Evolutionary conservation across 2,113 vertebrate species (phyloP).

Genomic region (Ictalurus furcatus): DNA sequence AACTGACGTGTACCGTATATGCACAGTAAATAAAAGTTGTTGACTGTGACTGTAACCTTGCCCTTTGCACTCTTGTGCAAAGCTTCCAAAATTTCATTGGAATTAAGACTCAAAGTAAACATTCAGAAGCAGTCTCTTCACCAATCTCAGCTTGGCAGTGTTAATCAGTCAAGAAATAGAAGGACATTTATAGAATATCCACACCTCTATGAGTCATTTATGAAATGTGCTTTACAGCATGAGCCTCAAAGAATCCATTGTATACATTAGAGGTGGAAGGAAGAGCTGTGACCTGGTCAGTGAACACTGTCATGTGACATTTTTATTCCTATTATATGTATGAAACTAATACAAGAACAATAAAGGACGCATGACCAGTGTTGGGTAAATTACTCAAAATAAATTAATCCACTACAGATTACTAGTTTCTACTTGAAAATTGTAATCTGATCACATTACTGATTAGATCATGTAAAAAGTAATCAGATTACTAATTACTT

Average conservation of each 20-base stretch:
- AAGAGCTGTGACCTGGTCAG: not conserved
- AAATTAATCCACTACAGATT: no score
- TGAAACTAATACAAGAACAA: not conserved
- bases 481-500: no score
- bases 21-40: slow-evolving; percentile 12
- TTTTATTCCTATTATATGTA: not conserved
- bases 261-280: not conserved
- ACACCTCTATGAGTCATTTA: not conserved
- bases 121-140: not conserved
- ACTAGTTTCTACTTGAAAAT: no score
- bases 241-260: not conserved
- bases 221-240: not conserved
- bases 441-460: no score
- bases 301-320: not conserved
- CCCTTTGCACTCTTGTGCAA: slow-evolving; percentile 5
- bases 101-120: not conserved
- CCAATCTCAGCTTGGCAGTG: not conserved
- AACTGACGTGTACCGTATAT: not conserved
- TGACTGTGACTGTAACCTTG: slow-evolving; percentile 23
- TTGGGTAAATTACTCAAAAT: no score
- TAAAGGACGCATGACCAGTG: not conserved
- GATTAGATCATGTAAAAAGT: no score
- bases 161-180: slow-evolving; percentile 1
- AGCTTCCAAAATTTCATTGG: not conserved
- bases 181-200: not conserved